phyloP scores from a whole-genome alignment of 2,113 vertebrate species.

The Tringa solitaria region DNA sequence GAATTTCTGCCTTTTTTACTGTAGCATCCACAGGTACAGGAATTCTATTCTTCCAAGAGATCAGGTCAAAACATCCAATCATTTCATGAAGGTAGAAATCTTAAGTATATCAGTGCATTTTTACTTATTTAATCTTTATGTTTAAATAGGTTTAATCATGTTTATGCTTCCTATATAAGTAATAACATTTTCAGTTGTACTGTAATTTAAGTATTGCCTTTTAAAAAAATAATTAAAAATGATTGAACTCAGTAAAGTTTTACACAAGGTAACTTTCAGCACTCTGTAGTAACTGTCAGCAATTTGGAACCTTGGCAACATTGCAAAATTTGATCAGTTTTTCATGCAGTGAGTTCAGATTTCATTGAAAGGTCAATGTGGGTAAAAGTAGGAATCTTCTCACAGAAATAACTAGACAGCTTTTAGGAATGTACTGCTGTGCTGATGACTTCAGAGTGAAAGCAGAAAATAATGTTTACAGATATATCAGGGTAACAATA shows the following conservation, averaged over 20 bases:
- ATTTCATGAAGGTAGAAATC: background rate
- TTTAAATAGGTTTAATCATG: background rate
- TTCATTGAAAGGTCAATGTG: constrained; percentile 19
- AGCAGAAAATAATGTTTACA: background rate
- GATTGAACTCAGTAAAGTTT: background rate
- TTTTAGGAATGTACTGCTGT: background rate
- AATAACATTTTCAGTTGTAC: background rate
- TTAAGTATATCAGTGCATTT: background rate
- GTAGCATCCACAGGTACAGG: background rate
- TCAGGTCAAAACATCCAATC: background rate
- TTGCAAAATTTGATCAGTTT: constrained; percentile 46
- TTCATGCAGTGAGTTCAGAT: constrained; percentile 32
- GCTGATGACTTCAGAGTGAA: background rate
- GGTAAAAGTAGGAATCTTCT: constrained; percentile 25
- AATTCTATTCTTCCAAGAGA: background rate
- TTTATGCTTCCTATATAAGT: background rate
- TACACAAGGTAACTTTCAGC: background rate
- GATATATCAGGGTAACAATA: background rate
- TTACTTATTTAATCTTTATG: background rate
- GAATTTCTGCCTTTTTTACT: background rate
- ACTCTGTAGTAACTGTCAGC: background rate
- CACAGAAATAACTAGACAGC: background rate
- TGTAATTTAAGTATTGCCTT: background rate
- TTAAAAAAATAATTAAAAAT: background rate
- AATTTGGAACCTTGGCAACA: constrained; percentile 32